phyloP scores from a whole-genome alignment of 35 echinoderm and acorn worm genomes.

The Eucidaris tribuloides region DNA sequence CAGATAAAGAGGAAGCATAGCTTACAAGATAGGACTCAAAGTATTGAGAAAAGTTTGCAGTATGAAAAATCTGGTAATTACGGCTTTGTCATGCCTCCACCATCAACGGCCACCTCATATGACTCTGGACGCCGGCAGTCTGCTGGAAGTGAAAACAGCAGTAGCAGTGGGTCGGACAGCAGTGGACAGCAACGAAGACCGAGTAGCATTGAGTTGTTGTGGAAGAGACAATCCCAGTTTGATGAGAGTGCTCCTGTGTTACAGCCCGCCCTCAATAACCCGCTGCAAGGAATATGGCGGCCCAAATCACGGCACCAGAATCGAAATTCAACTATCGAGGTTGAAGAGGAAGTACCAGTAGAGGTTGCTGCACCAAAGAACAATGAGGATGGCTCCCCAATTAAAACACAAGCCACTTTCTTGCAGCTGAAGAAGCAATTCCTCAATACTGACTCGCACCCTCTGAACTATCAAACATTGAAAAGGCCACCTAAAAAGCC shows the following conservation, averaged over 20 bases:
- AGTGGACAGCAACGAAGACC: slow-evolving; percentile 32
- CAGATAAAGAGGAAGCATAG: too few species aligned
- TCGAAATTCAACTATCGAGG: background rate
- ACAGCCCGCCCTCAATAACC: slow-evolving; percentile 65
- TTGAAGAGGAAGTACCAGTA: slow-evolving; percentile 6
- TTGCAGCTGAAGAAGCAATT: slow-evolving; percentile 88
- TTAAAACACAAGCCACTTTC: slow-evolving; percentile 79
- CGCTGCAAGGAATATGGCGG: slow-evolving; percentile 81
- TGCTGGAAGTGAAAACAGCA: slow-evolving; percentile 50
- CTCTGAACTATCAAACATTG: slow-evolving; percentile 53
- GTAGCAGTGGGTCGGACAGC: slow-evolving; percentile 38
- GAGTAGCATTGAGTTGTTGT: slow-evolving; percentile 55
- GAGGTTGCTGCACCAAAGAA: background rate
- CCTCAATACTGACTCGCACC: slow-evolving; percentile 57
- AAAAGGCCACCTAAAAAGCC: slow-evolving; percentile 75
- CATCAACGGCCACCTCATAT: background rate
- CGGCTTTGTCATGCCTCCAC: slow-evolving; percentile 19
- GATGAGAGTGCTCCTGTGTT: slow-evolving; percentile 67
- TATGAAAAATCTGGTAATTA: background rate
- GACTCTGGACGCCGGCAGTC: slow-evolving; percentile 31
- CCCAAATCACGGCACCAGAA: slow-evolving; percentile 73
- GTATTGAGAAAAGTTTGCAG: slow-evolving; percentile 7
- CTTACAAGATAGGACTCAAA: background rate
- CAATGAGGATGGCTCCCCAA: slow-evolving; percentile 33
- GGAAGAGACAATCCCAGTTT: slow-evolving; percentile 48